Evolutionary conservation across 2,113 vertebrate genomes (phyloP).

Genomic region (Varanus komodoensis): DNA sequence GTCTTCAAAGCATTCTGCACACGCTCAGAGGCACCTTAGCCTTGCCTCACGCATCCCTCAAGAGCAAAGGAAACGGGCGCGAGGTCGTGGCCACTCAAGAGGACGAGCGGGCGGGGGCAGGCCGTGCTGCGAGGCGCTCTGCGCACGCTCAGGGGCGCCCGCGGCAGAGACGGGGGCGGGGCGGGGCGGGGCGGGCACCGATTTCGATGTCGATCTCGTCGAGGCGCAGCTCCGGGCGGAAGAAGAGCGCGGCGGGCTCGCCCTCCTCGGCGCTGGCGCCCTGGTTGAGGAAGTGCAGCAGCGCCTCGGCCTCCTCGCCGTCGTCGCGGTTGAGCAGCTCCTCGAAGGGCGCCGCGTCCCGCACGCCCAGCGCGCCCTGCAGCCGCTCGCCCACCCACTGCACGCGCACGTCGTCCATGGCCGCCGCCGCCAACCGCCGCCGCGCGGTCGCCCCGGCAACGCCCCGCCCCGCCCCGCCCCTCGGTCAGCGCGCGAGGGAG

Average conservation of each 20-base stretch:
- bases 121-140: background rate
- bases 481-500: too few species aligned
- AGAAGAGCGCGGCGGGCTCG: constrained; percentile 73
- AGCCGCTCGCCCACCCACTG: constrained; percentile 85
- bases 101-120: background rate
- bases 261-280: constrained; percentile 60
- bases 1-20: background rate
- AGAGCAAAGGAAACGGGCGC: accelerated
- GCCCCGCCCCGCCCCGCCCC: too few species aligned
- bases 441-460: background rate
- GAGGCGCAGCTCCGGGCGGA: constrained; percentile 75
- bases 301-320: constrained; percentile 73
- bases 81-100: too few species aligned
- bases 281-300: constrained; percentile 81
- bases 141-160: background rate
- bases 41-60: too few species aligned
- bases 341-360: constrained; percentile 79
- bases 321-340: constrained; percentile 82
- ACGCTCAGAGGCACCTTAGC: background rate
- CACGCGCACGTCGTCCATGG: constrained; percentile 82
- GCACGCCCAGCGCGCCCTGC: constrained; percentile 72
- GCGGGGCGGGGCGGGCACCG: constrained; percentile 67
- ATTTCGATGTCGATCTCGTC: constrained; percentile 75
- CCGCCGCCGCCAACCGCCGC: background rate
- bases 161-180: too few species aligned